These are phyloP conservation scores for Macroglossus sobrinus DNA, from an alignment of 2,113 vertebrate species.

Conservation along the genomic window DNA sequence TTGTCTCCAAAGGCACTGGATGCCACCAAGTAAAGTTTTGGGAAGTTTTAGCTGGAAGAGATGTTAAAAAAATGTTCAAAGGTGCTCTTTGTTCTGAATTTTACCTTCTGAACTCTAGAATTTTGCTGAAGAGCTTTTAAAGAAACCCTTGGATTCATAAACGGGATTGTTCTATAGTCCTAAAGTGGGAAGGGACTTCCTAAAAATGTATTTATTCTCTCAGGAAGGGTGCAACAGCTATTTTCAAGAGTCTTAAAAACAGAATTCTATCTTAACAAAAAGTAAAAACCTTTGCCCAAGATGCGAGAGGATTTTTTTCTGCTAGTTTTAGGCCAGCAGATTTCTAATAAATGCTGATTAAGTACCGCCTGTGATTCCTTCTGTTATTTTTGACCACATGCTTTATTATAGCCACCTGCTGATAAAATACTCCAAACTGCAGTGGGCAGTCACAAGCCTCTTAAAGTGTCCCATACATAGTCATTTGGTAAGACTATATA, in stretches of 20 bases:
- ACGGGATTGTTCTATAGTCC: slow-evolving; percentile 7
- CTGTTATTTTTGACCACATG: slow-evolving; percentile 36
- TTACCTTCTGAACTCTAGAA: slow-evolving; percentile 27
- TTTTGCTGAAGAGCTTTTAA: background rate
- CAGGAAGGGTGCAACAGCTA: background rate
- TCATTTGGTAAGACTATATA: background rate
- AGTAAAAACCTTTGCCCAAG: slow-evolving; percentile 3
- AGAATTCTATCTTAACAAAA: slow-evolving; percentile 25
- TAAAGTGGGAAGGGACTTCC: background rate
- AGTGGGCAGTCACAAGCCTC: background rate
- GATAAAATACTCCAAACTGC: slow-evolving; percentile 16
- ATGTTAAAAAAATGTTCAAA: slow-evolving; percentile 52
- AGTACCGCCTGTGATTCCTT: slow-evolving; percentile 36
- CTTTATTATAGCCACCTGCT: slow-evolving; percentile 35
- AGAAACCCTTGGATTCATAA: background rate
- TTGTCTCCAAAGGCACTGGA: background rate
- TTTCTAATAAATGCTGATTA: slow-evolving; percentile 59
- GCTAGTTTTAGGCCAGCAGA: slow-evolving; percentile 45
- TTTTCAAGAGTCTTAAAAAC: slow-evolving; percentile 51
- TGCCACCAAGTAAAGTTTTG: background rate
- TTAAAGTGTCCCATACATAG: background rate
- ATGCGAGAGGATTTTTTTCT: background rate
- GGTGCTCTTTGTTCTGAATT: background rate
- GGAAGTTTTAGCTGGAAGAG: slow-evolving; percentile 46
- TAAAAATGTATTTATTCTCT: background rate